These are phyloP conservation scores for Sciurus niger DNA, from an alignment of 2,113 vertebrate genomes.

Conservation along the genomic window DNA sequence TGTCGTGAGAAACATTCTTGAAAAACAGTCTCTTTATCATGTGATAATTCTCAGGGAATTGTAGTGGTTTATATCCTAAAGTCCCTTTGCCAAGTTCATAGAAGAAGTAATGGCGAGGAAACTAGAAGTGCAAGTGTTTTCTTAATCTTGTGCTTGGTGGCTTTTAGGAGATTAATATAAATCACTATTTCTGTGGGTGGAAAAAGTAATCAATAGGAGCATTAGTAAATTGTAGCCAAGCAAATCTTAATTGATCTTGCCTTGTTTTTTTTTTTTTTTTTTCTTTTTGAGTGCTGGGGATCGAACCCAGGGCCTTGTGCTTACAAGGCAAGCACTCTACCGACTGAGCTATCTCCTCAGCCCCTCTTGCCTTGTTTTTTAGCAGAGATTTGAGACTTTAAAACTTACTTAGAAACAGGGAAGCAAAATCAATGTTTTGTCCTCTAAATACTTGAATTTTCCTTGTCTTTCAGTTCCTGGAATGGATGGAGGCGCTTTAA, in stretches of 20 bases:
- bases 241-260: slow-evolving; percentile 5
- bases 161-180: slow-evolving; percentile 29
- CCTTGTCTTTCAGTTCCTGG: slow-evolving; percentile 93
- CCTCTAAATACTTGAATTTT: slow-evolving; percentile 71
- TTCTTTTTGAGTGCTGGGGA: too few relatives aligned
- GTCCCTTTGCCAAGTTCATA: slow-evolving; percentile 38
- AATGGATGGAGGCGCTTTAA: slow-evolving; percentile 94
- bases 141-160: neutral
- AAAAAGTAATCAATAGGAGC: neutral
- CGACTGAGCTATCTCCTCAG: too few relatives aligned
- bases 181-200: neutral
- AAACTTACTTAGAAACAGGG: slow-evolving; percentile 14
- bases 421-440: neutral
- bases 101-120: slow-evolving; percentile 24
- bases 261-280: neutral
- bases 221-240: neutral
- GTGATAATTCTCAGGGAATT: neutral
- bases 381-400: slow-evolving; percentile 28
- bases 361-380: too few relatives aligned
- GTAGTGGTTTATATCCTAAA: neutral
- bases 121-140: slow-evolving; percentile 28
- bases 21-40: slow-evolving; percentile 27
- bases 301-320: too few relatives aligned
- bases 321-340: too few relatives aligned
- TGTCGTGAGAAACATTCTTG: slow-evolving; percentile 35